Base-by-base conservation (phyloP, 1,140 invertebrate genomes). In the Bursaphelenchus mucronatus region DNA sequence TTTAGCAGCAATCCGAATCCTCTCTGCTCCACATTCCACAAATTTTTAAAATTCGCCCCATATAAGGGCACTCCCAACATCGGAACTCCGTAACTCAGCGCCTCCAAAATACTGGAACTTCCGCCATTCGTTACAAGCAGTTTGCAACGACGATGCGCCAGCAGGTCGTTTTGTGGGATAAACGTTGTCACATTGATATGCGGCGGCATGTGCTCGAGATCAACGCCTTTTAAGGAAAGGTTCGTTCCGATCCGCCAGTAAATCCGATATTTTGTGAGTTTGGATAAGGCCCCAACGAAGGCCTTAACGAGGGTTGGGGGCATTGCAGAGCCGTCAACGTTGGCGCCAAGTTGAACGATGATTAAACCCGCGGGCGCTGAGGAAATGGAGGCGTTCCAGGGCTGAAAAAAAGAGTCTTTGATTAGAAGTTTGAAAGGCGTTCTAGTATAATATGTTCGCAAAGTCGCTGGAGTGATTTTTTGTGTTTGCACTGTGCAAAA, bases 131-230 rank as follows among this genome's bases (percentile, higher is more conserved):
- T 79, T 7, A 79, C 66, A 4, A 79, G 57, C 13, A 79, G 65
- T 57, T 69, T 66, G 19, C 75, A 78, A 13, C 63, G 53, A 43
- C 70, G 69, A 41, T 78, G 66, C 10, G 77, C 77, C n/a, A 79
- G 64, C 21, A 79, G 63, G 62, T 79, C 77, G 56, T 79, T 79
- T 61, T 79, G 77, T 39, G 77, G 77, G 43, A 79, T 65, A 57
- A 69, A 79, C n/a, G 76, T 71, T 4, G 77, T 79, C 13, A 79
- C 54, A 53, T 79, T 79, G 21, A 79, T 74, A 54, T 79, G 78
- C 2, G 50, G 45, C 15, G 76, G 76, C 11, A 75, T 41, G 7
- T 52, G 40, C 4, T 64, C 62, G 19, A 67, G 19, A 44, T 73
- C 68, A 49, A 76, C 72, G 66, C 77, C 76, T 10, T 68, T 64